Evolutionary conservation across 1,140 invertebrate genomes (phyloP).

Genomic region (Carcinoscorpius rotundicauda): DNA sequence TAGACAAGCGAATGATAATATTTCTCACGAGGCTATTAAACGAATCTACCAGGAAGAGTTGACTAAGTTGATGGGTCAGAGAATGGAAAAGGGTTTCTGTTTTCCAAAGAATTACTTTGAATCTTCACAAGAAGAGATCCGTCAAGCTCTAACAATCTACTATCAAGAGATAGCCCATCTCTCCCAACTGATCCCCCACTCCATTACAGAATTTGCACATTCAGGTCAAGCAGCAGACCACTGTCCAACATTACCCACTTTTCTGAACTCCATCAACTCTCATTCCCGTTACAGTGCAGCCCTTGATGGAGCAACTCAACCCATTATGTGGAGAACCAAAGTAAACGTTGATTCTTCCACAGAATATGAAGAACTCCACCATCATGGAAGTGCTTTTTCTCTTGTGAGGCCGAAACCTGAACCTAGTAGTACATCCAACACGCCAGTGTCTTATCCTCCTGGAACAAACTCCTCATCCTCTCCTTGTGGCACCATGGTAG

Average conservation of each 20-base stretch:
- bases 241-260: too few species aligned
- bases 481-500: neutral
- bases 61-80: conserved; percentile 71
- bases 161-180: conserved; percentile 78
- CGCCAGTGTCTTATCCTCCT: conserved; percentile 6
- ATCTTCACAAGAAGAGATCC: conserved; percentile 67
- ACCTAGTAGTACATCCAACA: conserved; percentile 28
- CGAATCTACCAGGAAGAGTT: conserved; percentile 94
- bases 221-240: too few species aligned
- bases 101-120: conserved; percentile 41
- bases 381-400: conserved; percentile 70
- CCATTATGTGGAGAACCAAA: too few species aligned
- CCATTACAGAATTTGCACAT: too few species aligned
- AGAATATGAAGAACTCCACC: conserved; percentile 23
- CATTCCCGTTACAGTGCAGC: too few species aligned
- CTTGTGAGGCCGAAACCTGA: conserved; percentile 67
- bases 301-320: too few species aligned
- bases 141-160: conserved; percentile 76
- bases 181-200: conserved; percentile 28
- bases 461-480: conserved; percentile 2
- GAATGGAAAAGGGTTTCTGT: conserved; percentile 17
- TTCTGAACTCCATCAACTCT: too few species aligned
- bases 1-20: conserved; percentile 58
- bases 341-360: too few species aligned
- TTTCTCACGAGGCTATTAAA: conserved; percentile 92